phyloP scores from a whole-genome alignment of 2,797 vertebrate genomes.

The Zenarchopterus dispar region DNA sequence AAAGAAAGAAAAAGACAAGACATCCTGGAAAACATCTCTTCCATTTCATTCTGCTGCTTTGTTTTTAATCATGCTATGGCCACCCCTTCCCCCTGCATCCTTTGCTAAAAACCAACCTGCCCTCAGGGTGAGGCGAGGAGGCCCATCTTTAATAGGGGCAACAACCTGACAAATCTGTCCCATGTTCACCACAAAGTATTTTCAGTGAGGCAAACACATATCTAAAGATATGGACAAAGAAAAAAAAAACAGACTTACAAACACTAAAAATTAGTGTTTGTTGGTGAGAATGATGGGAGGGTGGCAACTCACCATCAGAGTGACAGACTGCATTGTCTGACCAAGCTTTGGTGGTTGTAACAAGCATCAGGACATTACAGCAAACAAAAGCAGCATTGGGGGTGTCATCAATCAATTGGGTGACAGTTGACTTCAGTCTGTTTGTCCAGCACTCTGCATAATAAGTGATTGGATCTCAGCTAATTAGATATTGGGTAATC shows the following conservation, averaged over 20 bases:
- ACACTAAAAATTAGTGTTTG: conserved; percentile 68
- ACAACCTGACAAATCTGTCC: conserved; percentile 84
- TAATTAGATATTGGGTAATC: conserved; percentile 99
- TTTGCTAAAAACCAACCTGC: conserved; percentile 66
- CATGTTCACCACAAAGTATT: conserved; percentile 72
- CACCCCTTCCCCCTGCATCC: conserved; percentile 49
- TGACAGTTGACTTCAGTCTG: conserved; percentile 99
- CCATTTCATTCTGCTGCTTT: conserved; percentile 78
- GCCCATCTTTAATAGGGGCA: conserved; percentile 81
- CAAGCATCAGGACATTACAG: conserved; percentile 96
- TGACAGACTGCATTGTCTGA: conserved; percentile 95
- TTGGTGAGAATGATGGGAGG: conserved; percentile 70
- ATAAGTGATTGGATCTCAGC: conserved; percentile 99
- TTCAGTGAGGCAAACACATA: conserved; percentile 24
- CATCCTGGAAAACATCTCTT: conserved; percentile 64
- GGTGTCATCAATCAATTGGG: conserved; percentile 95
- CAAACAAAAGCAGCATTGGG: conserved; percentile 95
- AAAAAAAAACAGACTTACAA: conserved; percentile 16
- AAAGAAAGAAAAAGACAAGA: background rate
- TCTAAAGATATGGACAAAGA: conserved; percentile 8
- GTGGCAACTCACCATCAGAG: conserved; percentile 82
- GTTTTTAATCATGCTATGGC: conserved; percentile 75
- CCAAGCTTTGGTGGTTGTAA: conserved; percentile 95
- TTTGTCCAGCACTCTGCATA: conserved; percentile 99
- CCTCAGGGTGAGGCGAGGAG: conserved; percentile 70